These are phyloP conservation scores for Lasius fuliginosus DNA, from an alignment of 2,888 invertebrate genomes.

Conservation along the genomic window DNA sequence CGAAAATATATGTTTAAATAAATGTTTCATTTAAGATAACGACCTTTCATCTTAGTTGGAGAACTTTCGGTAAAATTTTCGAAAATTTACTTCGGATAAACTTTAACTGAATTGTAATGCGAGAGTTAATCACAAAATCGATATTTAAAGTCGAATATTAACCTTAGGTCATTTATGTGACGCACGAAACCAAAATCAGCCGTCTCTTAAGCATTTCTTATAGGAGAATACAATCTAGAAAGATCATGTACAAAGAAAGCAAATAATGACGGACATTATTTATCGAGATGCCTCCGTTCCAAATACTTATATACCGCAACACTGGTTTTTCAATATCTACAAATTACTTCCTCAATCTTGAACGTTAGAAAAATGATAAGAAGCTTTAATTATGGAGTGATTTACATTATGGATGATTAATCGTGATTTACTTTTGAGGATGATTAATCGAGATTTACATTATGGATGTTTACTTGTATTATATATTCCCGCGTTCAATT, in stretches of 20 bases:
- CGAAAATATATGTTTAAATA: too few relatives aligned
- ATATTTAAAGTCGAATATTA: neutral
- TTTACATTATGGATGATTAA: constrained; percentile 5
- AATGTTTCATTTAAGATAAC: neutral
- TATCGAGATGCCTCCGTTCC: neutral
- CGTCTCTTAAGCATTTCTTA: constrained; percentile 23
- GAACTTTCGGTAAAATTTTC: neutral
- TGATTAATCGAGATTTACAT: neutral
- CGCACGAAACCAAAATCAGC: constrained; percentile 40
- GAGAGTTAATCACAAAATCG: neutral
- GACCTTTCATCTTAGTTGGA: too few relatives aligned
- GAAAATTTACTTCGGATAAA: neutral
- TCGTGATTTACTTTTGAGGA: neutral
- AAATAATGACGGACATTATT: constrained; percentile 52
- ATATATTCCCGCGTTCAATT: constrained; percentile 14
- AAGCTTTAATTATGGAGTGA: constrained; percentile 13
- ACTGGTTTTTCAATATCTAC: constrained; percentile 2
- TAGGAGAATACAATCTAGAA: constrained; percentile 10
- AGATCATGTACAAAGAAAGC: constrained; percentile 11
- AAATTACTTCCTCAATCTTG: constrained; percentile 6
- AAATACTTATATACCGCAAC: neutral
- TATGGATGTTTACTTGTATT: neutral
- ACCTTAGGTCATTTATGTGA: neutral
- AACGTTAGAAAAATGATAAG: constrained; percentile 3
- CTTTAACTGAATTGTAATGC: too few relatives aligned